Conservation (phyloP, 1,140 invertebrate species). For the Uloborus diversus region DNA sequence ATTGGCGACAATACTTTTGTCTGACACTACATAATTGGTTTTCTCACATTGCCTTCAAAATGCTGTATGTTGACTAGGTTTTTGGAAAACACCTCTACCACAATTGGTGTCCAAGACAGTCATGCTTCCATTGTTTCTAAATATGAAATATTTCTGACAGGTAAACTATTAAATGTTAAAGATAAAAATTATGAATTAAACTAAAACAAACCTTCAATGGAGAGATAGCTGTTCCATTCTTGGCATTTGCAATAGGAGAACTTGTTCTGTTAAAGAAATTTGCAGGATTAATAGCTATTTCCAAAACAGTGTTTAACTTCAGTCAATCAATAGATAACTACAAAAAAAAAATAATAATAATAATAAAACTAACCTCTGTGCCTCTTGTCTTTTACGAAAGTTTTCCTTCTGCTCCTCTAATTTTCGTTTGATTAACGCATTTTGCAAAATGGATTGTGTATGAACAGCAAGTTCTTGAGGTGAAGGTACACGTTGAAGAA, state of each 20-base stretch:
- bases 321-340: neutral
- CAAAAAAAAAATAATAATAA: too few relatives aligned
- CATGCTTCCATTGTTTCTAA: too few relatives aligned
- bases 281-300: neutral
- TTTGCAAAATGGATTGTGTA: slow-evolving; percentile 84
- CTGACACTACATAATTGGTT: too few relatives aligned
- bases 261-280: slow-evolving; percentile 1
- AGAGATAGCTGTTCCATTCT: slow-evolving; percentile 26
- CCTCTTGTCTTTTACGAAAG: slow-evolving; percentile 79
- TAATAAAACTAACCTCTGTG: slow-evolving; percentile 54
- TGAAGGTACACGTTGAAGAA: slow-evolving; percentile 76
- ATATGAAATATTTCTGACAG: too few relatives aligned
- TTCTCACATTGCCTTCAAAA: too few relatives aligned
- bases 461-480: slow-evolving; percentile 82
- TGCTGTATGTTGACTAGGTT: too few relatives aligned
- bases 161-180: too few relatives aligned
- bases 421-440: slow-evolving; percentile 84
- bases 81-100: too few relatives aligned
- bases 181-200: too few relatives aligned
- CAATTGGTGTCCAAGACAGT: too few relatives aligned
- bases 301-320: neutral
- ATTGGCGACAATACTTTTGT: too few relatives aligned
- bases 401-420: slow-evolving; percentile 85
- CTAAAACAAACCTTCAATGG: slow-evolving; percentile 23
- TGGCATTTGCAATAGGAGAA: slow-evolving; percentile 1